Percentiles rank a stretch among this genome's conserved stretches.
Evolutionary conservation across 2,113 vertebrate species (phyloP).

Genomic region (Recurvirostra avosetta): DNA sequence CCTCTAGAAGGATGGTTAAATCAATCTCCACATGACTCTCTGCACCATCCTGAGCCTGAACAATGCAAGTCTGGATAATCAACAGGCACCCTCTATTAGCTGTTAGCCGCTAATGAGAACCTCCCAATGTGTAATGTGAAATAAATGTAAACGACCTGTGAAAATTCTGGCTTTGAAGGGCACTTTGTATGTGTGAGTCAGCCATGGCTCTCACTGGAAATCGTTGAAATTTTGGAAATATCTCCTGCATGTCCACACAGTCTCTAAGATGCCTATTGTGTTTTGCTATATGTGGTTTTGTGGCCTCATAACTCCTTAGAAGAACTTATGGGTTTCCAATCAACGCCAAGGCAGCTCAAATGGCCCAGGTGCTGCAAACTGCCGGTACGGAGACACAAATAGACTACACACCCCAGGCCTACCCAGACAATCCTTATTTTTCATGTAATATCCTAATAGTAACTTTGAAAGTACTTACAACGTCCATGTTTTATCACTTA

Average conservation of each 20-base stretch:
- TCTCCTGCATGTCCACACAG: neutral
- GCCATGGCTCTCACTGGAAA: neutral
- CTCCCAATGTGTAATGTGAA: neutral
- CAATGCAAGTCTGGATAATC: neutral
- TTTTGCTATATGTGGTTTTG: neutral
- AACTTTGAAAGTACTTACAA: neutral
- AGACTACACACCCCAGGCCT: neutral
- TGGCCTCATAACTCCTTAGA: neutral
- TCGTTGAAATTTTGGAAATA: neutral
- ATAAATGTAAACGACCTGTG: neutral
- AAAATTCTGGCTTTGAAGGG: neutral
- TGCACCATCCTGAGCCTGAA: neutral
- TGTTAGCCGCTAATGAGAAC: neutral
- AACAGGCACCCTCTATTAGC: neutral
- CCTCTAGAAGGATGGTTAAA: neutral
- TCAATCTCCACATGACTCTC: neutral
- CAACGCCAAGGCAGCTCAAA: neutral
- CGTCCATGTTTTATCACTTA: neutral
- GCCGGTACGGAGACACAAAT: neutral
- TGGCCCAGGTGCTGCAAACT: neutral
- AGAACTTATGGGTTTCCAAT: accelerated
- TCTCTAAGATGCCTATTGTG: neutral
- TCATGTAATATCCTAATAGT: neutral
- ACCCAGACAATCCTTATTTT: neutral
- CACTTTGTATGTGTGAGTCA: neutral